These are phyloP conservation scores for Plagodis pulveraria DNA, from an alignment of 2,888 invertebrate species.

Conservation along the genomic window DNA sequence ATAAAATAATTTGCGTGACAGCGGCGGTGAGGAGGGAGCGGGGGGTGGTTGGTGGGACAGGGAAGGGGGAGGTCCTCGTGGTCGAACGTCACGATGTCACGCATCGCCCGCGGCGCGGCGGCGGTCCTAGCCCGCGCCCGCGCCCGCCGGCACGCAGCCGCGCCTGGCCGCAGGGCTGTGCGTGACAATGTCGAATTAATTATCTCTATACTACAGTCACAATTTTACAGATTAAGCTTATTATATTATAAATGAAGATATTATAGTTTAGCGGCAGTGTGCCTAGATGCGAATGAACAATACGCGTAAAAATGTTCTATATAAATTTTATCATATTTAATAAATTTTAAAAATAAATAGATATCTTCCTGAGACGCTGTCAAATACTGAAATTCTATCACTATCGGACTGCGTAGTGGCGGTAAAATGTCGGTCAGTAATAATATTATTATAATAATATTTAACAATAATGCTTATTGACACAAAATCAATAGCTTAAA, in stretches of 20 bases:
- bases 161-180: constrained; percentile 27
- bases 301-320: too few species aligned
- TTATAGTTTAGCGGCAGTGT: too few species aligned
- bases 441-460: too few species aligned
- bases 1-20: constrained; percentile 67
- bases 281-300: too few species aligned
- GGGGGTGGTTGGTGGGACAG: constrained; percentile 13
- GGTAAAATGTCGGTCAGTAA: too few species aligned
- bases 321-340: too few species aligned
- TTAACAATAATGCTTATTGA: too few species aligned
- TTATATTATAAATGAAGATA: not conserved
- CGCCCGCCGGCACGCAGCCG: constrained; percentile 16
- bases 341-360: too few species aligned
- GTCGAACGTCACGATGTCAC: constrained; percentile 72
- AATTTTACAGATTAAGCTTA: constrained; percentile 16
- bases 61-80: constrained; percentile 40
- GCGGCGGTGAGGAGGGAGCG: constrained; percentile 20
- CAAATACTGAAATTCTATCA: too few species aligned
- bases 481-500: too few species aligned
- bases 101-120: constrained; percentile 45
- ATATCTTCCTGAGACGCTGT: too few species aligned
- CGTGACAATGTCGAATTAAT: constrained; percentile 7
- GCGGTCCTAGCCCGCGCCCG: constrained; percentile 5
- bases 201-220: constrained; percentile 15
- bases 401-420: too few species aligned